Percentiles rank a stretch among this genome's conserved stretches.
Conservation (phyloP, 2,797 vertebrate species). For the Bovichtus variegatus region DNA sequence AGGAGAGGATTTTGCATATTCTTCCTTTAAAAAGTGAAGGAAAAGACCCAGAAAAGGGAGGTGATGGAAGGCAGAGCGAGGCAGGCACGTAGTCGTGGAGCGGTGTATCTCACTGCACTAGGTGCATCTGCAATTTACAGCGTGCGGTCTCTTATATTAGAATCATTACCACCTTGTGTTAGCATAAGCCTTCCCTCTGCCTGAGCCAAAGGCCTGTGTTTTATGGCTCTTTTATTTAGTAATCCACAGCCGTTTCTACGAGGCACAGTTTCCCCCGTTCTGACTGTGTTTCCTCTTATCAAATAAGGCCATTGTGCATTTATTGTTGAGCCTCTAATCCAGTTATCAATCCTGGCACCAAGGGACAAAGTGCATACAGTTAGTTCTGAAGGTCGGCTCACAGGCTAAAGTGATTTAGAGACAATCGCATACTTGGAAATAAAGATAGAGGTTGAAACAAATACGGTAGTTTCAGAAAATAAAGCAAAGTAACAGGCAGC, state of each 20-base stretch:
- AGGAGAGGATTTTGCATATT: conserved; percentile 51
- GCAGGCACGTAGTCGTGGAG: conserved; percentile 11
- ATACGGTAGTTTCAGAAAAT: conserved; percentile 32
- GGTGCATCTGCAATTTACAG: conserved; percentile 64
- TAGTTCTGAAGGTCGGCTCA: conserved; percentile 50
- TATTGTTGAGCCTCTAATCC: conserved; percentile 70
- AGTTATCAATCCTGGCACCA: conserved; percentile 66
- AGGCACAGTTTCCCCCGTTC: conserved; percentile 56
- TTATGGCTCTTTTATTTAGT: conserved; percentile 75
- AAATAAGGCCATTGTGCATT: conserved; percentile 67
- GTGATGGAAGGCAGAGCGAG: conserved; percentile 22
- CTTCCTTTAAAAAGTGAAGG: conserved; percentile 5
- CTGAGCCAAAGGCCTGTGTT: conserved; percentile 67
- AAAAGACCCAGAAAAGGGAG: conserved; percentile 34
- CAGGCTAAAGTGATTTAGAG: conserved; percentile 55
- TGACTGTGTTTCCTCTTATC: conserved; percentile 63
- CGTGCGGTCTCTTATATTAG: conserved; percentile 70
- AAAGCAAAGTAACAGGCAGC: conserved; percentile 13
- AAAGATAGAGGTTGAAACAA: conserved; percentile 32
- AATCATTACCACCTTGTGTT: conserved; percentile 74
- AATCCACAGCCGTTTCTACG: conserved; percentile 58
- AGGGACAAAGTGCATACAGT: conserved; percentile 37
- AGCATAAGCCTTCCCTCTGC: conserved; percentile 61
- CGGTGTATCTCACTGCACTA: conserved; percentile 27
- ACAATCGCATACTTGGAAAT: conserved; percentile 31